Evolutionary conservation across 2,113 vertebrate genomes (phyloP), one percentile per base, ranked within the genome.

Genomic region (Rhinichthys klamathensis): DNA sequence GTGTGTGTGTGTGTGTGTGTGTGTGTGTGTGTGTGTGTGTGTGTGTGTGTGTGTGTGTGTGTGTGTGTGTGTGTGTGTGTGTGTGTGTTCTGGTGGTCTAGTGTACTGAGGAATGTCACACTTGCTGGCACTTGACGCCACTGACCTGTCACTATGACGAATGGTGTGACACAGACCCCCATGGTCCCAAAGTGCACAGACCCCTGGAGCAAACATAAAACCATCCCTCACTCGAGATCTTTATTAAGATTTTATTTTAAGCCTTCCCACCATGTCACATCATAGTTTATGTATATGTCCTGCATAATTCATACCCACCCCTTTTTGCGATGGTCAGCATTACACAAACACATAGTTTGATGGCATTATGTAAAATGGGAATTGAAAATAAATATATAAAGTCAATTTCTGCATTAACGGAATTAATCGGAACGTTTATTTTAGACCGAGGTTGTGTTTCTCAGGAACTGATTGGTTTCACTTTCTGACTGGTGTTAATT

Each of bases 141-240:
- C 89, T 7, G 87, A 82, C 86, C 92, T 94, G 93, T 94, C 95
- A 95, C 49, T 85, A 87, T 94, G 93, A 95, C 91, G 86, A 91
- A 95, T 89, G 69, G 85, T 73, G 73, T 35, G 73, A 63, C 58
- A 46, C 82, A 32, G 81, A 86, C 87, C 86, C 78, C 87, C 65
- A 13, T 4, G 12, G 41, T n/a, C 61, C 60, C 58, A 73, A n/a
- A 69, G 49, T 70, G 27, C 61, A 51, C 61, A 41, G 38, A 60
- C 51, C 67, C 75, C 60, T 10, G 13, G 46, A 61, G 58, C 54
- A 80, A 80, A 38, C 79, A 75, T 82, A 81, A 80, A 76, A 54
- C 65, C 72, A 77, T 25, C 30, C 75, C 41, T 60, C 32, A 6
- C 74, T 44, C 13, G 16, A 90, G 88, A 76, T 92, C 89, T 93